These are phyloP conservation scores for Thalassoma bifasciatum DNA, from an alignment of 2,113 vertebrate genomes.

Conservation along the genomic window DNA sequence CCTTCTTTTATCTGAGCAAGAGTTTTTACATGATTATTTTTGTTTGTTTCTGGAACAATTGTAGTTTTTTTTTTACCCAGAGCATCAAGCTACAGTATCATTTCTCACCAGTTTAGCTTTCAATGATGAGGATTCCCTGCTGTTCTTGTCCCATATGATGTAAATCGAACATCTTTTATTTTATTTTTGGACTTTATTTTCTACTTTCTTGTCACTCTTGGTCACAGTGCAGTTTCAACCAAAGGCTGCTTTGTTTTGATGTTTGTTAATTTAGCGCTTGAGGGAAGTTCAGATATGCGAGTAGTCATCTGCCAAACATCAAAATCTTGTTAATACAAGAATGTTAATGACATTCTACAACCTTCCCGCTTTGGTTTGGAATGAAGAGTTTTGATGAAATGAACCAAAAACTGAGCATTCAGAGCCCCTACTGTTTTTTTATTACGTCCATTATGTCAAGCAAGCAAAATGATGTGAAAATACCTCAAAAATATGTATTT, in stretches of 20 bases:
- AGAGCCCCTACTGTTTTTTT: no score
- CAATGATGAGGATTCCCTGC: no score
- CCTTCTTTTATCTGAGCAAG: background rate
- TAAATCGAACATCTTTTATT: background rate
- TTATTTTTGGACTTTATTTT: background rate
- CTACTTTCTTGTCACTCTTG: background rate
- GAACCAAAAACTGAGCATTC: no score
- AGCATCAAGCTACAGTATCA: no score
- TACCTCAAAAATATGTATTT: no score
- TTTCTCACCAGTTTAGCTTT: no score
- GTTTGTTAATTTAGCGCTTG: background rate
- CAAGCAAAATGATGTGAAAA: no score
- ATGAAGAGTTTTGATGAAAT: background rate
- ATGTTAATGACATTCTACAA: background rate
- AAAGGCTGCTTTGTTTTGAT: background rate
- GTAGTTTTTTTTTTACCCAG: background rate
- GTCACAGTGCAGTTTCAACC: background rate
- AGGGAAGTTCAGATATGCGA: background rate
- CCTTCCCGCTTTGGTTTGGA: background rate
- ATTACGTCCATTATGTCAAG: no score
- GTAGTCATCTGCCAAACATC: background rate
- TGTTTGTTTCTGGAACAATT: background rate
- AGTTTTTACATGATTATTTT: background rate
- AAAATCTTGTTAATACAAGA: background rate
- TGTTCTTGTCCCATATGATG: no score